Conservation (phyloP, 2,888 invertebrate genomes). For the Chelonus formosanus region DNA sequence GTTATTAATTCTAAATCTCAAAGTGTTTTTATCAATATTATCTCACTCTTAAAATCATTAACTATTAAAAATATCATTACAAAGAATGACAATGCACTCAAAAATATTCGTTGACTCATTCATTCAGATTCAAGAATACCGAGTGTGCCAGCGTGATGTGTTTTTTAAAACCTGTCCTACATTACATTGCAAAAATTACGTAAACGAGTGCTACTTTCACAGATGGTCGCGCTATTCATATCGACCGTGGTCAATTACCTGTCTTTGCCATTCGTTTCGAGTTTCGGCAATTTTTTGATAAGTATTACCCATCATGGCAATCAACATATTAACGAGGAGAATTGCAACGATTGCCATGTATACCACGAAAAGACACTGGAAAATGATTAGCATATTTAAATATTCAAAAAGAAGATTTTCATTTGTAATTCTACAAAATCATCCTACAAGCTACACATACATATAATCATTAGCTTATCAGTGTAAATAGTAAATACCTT, state of each 20-base stretch:
- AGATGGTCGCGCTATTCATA: not conserved
- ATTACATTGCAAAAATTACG: conserved; percentile 18
- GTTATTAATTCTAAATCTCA: too few species aligned
- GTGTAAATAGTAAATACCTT: conserved; percentile 68
- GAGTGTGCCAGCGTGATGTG: conserved; percentile 10
- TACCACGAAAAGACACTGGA: conserved; percentile 87
- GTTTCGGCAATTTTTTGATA: conserved; percentile 98
- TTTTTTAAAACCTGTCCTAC: conserved; percentile 24
- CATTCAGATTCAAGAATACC: not conserved
- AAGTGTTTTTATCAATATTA: not conserved
- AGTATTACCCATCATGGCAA: conserved; percentile 99
- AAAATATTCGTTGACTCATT: conserved; percentile 12
- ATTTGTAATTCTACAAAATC: too few species aligned
- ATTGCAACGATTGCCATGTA: conserved; percentile 98
- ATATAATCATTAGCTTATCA: too few species aligned
- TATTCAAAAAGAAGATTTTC: not conserved
- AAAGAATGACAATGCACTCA: not conserved
- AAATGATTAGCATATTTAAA: conserved; percentile 37
- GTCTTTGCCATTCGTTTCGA: conserved; percentile 96
- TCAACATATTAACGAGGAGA: conserved; percentile 95
- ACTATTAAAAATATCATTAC: conserved; percentile 4
- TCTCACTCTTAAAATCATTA: not conserved
- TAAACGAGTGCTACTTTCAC: conserved; percentile 24
- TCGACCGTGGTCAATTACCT: conserved; percentile 66
- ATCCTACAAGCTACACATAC: too few species aligned